Evolutionary conservation across 1,140 invertebrate genomes (phyloP), one percentile per base, ranked within the genome.

Genomic region (Neodiprion pinetum): DNA sequence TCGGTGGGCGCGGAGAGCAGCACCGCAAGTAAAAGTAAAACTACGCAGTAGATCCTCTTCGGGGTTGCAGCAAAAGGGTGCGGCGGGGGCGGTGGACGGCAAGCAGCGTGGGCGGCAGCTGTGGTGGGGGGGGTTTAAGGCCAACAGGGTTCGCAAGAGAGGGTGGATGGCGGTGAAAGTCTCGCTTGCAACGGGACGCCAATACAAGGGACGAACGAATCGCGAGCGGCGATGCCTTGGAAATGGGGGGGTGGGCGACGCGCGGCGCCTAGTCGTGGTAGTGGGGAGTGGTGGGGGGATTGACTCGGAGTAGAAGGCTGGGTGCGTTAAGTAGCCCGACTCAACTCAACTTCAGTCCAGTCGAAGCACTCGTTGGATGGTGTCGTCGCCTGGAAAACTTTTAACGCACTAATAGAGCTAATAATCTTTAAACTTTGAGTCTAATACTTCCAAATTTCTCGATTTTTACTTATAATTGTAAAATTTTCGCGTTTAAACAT

Each of bases 81-180:
- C 67, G 67, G 23, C 17, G 67, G 67, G 67, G 67, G 5, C 10
- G 53, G n/a, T 11, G n/a, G n/a, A 10, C 53, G 10, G 10, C n/a
- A 61, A 61, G 53, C 53, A 61, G 53, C 10, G 53, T 61, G 53
- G 53, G 53, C 10, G 53, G 53, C 53, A 61, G 53, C 53, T n/a
- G 23, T 48, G 72, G 74, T 76, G 73, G 76, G 76, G 76, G 77
- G 75, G 77, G 67, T 73, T 72, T 73, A 77, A 73, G 76, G 73
- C 73, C 71, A 74, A 73, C 74, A 73, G 75, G 74, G 28, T 40
- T 40, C 28, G 23, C 28, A 40, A 7, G 28, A 40, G 28, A 40
- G 28, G 28, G 28, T 40, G 28, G 28, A 40, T 40, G 28, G 5
- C 28, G 28, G 28, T 40, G 28, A 40, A 7, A 3, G 28, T 7